Percentiles rank a stretch among this genome's conserved stretches.
Evolutionary conservation across 92 coral and sea anemone species (phyloP).

Genomic region (Paragorgia papillata): DNA sequence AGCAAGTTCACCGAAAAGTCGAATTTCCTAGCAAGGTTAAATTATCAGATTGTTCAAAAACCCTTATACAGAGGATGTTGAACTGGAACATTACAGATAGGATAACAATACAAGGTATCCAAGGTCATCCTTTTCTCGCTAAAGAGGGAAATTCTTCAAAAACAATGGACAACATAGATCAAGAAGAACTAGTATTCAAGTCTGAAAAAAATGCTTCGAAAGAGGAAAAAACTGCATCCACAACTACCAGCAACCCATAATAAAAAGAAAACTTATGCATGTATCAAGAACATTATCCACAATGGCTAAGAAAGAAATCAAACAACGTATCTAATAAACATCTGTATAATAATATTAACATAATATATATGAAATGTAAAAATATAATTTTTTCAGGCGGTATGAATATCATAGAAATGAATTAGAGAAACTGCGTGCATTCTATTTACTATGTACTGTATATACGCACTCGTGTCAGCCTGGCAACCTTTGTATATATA

Average conservation of each 20-base stretch:
- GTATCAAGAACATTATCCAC: neutral
- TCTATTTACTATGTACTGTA: too few relatives aligned
- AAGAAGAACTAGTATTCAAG: constrained; percentile 26
- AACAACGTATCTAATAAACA: too few relatives aligned
- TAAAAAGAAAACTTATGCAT: neutral
- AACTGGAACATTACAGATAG: constrained; percentile 92
- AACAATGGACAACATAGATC: constrained; percentile 8
- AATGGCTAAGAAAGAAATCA: too few relatives aligned
- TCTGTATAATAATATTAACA: too few relatives aligned
- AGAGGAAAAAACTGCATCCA: constrained; percentile 30
- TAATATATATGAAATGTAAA: too few relatives aligned
- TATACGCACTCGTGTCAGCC: too few relatives aligned
- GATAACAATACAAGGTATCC: constrained; percentile 63
- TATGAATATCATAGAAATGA: too few relatives aligned
- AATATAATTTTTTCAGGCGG: too few relatives aligned
- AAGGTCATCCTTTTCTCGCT: constrained; percentile 26
- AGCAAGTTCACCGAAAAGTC: constrained; percentile 93
- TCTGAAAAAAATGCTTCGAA: constrained; percentile 28
- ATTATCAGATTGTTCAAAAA: constrained; percentile 72
- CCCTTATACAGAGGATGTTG: constrained; percentile 83
- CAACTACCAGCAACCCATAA: neutral
- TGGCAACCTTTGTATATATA: too few relatives aligned
- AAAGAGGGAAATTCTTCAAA: constrained; percentile 27
- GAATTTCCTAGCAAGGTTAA: constrained; percentile 80
- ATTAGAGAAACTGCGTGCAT: too few relatives aligned